phyloP scores from a whole-genome alignment of 2,113 vertebrate genomes.

The Hepsetus odoe region DNA sequence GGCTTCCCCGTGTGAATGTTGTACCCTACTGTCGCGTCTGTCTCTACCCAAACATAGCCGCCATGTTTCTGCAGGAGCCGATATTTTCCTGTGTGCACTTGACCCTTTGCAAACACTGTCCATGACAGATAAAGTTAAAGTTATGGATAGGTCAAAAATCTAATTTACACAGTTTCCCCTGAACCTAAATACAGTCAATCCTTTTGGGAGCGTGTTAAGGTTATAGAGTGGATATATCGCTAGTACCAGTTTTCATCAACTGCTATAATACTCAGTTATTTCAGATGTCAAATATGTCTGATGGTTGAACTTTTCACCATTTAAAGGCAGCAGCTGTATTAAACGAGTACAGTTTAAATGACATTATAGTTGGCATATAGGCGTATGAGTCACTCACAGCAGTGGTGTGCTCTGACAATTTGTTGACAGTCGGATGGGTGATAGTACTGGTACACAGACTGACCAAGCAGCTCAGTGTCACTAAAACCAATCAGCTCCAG shows the following conservation, averaged over 20 bases:
- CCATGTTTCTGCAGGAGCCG: constrained; percentile 58
- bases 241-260: no score
- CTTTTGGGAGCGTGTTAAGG: no score
- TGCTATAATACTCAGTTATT: no score
- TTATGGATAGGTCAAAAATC: background rate
- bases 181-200: no score
- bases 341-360: background rate
- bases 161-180: background rate
- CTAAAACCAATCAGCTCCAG: constrained; percentile 58
- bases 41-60: constrained; percentile 65
- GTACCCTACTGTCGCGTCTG: constrained; percentile 58
- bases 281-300: background rate
- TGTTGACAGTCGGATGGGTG: constrained; percentile 58
- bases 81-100: constrained; percentile 59
- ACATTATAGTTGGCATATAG: background rate
- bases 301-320: no score
- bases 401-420: constrained; percentile 53
- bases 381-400: constrained; percentile 49
- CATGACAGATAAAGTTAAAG: background rate
- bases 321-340: no score
- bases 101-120: constrained; percentile 64
- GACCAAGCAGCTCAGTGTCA: constrained; percentile 58
- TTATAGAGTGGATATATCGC: no score
- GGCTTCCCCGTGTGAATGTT: constrained; percentile 50
- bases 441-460: constrained; percentile 62